Evolutionary conservation across 2,888 invertebrate species (phyloP).

Genomic region (Philereme transversata): DNA sequence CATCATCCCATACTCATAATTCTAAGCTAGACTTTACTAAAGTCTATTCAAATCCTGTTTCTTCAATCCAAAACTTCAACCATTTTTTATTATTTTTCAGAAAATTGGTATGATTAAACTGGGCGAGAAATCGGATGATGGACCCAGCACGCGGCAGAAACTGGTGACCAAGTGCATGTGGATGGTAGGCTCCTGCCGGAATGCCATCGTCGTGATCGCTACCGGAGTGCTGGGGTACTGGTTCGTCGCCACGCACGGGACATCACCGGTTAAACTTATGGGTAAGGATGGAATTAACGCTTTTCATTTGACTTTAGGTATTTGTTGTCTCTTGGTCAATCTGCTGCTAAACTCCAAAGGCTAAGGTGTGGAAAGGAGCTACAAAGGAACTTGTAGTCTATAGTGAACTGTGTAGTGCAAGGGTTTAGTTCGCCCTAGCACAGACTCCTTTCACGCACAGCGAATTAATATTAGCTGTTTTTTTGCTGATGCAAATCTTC

Average conservation of each 20-base stretch:
- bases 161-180: slow-evolving; percentile 87
- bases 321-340: too few species aligned
- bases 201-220: slow-evolving; percentile 92
- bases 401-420: too few species aligned
- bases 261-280: slow-evolving; percentile 87
- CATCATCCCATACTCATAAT: too few species aligned
- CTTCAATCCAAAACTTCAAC: background rate
- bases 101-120: slow-evolving; percentile 86
- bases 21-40: too few species aligned
- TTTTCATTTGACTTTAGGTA: too few species aligned
- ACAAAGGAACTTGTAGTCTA: too few species aligned
- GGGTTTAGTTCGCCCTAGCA: too few species aligned
- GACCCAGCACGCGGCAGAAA: slow-evolving; percentile 81
- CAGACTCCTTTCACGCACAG: too few species aligned
- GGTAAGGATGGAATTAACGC: slow-evolving; percentile 64
- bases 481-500: too few species aligned
- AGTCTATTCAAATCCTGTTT: background rate
- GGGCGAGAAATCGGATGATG: slow-evolving; percentile 81
- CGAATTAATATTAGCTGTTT: too few species aligned
- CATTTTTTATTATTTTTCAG: slow-evolving; percentile 68
- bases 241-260: slow-evolving; percentile 76
- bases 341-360: too few species aligned
- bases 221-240: slow-evolving; percentile 88
- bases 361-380: too few species aligned
- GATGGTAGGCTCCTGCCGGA: slow-evolving; percentile 91